These are phyloP conservation scores for Phalanger gymnotis DNA, from an alignment of 2,797 vertebrate genomes.

Conservation along the genomic window DNA sequence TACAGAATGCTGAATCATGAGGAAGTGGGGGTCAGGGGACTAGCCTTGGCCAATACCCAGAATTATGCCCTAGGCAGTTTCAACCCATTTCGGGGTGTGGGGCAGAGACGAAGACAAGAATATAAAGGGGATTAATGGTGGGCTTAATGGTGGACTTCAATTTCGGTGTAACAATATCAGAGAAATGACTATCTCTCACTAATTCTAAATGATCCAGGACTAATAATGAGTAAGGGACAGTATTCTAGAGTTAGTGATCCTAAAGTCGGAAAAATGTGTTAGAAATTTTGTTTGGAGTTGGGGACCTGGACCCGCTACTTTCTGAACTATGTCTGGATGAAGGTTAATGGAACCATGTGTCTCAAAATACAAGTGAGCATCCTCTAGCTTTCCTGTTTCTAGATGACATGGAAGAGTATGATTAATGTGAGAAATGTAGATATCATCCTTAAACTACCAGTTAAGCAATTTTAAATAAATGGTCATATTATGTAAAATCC, in stretches of 20 bases:
- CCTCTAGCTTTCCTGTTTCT: not conserved
- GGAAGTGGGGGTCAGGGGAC: too few relatives aligned
- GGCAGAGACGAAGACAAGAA: too few relatives aligned
- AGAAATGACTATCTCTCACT: not conserved
- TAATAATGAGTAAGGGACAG: not conserved
- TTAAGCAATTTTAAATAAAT: not conserved
- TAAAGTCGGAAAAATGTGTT: not conserved
- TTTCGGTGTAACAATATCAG: too few relatives aligned
- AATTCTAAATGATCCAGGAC: not conserved
- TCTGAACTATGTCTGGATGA: not conserved
- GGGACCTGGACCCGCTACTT: not conserved
- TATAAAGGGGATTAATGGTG: too few relatives aligned
- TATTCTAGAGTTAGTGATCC: not conserved
- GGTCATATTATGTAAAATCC: not conserved
- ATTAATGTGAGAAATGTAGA: not conserved
- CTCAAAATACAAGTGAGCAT: not conserved
- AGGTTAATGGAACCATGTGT: not conserved
- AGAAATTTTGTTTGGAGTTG: not conserved
- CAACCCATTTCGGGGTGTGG: too few relatives aligned
- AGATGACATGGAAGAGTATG: not conserved
- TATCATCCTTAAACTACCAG: not conserved
- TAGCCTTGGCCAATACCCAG: too few relatives aligned
- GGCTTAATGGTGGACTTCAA: too few relatives aligned
- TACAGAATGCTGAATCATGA: too few relatives aligned
- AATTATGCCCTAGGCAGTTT: too few relatives aligned